phyloP scores from a whole-genome alignment of 2,113 vertebrate genomes.

The Haliaeetus leucogaster region DNA sequence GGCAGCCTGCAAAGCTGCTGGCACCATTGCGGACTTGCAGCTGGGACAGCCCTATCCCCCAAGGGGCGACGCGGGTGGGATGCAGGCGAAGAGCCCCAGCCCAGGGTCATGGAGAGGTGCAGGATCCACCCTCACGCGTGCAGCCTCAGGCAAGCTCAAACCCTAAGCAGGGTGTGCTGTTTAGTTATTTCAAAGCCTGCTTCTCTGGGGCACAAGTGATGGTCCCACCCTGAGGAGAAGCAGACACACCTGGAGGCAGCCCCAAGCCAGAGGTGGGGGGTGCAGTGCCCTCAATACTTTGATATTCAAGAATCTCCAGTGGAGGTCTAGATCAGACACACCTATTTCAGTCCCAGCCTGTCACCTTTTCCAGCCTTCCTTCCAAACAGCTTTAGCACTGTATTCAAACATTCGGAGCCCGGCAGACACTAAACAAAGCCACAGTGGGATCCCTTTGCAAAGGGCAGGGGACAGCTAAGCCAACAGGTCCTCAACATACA shows the following conservation, averaged over 20 bases:
- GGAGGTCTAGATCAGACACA: not conserved
- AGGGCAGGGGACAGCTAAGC: not conserved
- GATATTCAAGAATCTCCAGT: not conserved
- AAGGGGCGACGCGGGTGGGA: accelerated
- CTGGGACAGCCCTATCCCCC: not conserved
- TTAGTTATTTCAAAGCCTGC: not conserved
- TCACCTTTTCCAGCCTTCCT: not conserved
- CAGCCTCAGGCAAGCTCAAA: not conserved
- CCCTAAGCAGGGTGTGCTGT: not conserved
- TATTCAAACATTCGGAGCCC: not conserved
- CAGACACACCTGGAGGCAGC: not conserved
- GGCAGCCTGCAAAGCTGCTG: not conserved
- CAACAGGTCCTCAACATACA: not conserved
- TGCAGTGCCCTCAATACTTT: not conserved
- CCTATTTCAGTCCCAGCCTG: not conserved
- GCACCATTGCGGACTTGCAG: too few species aligned
- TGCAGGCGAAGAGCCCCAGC: not conserved
- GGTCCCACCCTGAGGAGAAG: not conserved
- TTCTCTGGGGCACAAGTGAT: not conserved
- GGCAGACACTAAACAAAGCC: not conserved
- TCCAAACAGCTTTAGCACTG: not conserved
- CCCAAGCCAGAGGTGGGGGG: accelerated
- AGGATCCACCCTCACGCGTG: accelerated
- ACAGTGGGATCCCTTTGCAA: not conserved
- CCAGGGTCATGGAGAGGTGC: not conserved